Evolutionary conservation across 1,140 invertebrate species (phyloP), one percentile per base, ranked within the genome.

Genomic region (Pseudomyrmex dendroicus): DNA sequence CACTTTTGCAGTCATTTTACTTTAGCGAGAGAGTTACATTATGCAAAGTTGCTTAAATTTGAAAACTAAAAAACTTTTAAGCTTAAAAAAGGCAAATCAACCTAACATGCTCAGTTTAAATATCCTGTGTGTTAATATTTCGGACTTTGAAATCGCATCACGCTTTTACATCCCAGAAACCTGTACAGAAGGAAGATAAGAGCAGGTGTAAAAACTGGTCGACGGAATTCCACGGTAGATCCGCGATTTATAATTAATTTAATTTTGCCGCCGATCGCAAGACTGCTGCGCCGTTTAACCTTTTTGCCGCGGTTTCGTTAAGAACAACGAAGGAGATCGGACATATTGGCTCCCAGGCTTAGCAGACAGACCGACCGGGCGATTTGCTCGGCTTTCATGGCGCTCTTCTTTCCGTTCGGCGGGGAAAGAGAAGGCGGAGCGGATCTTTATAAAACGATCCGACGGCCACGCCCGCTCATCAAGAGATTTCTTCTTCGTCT

Each of bases 391-490:
- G 54, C 66, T 80, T 80, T 83, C 86, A 46, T 63, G 80, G 67
- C 68, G 80, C 61, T 86, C 52, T 73, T 70, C 73, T 78, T 59
- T 46, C 35, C 66, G 70, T 22, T 54, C 66, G 48, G 25, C 54
- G n/a, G 46, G 59, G 63, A 50, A 66, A 35, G 48, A 73, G 22
- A n/a, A 15, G 59, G 48, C 84, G 77, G 84, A 63, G 73, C 64
- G 61, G 62, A 78, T 72, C 62, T 76, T 87, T 86, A 77, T 86
- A 86, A 80, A 86, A 87, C 52, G 74, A 74, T 87, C 82, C 82
- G 72, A 59, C 85, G 64, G 83, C 88, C 88, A 90, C 86, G 89
- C 88, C 90, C 84, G 85, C 86, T 90, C 85, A 86, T 91, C 84
- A 86, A 89, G 85, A 59, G 85, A 59, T 66, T 72, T 82, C 85